Conservation (phyloP, 2,888 invertebrate genomes). For the Melangyna quadrimaculata region DNA sequence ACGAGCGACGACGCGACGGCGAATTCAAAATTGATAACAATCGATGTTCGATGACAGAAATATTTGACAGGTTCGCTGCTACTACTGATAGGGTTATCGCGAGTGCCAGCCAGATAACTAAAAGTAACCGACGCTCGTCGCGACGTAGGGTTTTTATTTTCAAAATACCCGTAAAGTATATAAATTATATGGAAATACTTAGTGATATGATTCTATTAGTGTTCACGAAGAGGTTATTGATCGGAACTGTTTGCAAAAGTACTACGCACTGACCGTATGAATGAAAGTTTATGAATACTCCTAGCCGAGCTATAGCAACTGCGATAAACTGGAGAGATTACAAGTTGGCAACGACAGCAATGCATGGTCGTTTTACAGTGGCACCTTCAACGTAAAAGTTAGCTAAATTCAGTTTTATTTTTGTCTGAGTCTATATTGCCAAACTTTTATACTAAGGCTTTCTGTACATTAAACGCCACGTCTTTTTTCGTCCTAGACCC, state of each 20-base stretch:
- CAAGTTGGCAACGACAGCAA: background rate
- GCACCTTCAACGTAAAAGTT: background rate
- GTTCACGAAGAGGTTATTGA: constrained; percentile 11
- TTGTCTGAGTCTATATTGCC: background rate
- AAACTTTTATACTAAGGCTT: no score
- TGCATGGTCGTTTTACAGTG: background rate
- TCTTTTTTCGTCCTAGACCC: no score
- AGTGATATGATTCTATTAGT: background rate
- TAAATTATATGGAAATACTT: background rate
- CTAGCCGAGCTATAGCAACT: background rate
- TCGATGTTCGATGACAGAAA: constrained; percentile 50
- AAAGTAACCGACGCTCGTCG: background rate
- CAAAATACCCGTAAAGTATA: background rate
- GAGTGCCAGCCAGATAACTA: background rate
- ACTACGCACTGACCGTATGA: constrained; percentile 19
- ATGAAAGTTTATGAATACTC: constrained; percentile 16
- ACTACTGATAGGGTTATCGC: constrained; percentile 46
- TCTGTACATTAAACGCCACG: no score
- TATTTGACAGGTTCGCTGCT: constrained; percentile 35
- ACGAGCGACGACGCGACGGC: background rate
- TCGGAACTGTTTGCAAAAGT: background rate
- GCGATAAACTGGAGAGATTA: background rate
- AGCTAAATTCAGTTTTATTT: no score
- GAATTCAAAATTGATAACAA: constrained; percentile 34
- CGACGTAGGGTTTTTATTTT: background rate